phyloP scores from a whole-genome alignment of 1,140 invertebrate genomes.

The Magallana gigas region DNA sequence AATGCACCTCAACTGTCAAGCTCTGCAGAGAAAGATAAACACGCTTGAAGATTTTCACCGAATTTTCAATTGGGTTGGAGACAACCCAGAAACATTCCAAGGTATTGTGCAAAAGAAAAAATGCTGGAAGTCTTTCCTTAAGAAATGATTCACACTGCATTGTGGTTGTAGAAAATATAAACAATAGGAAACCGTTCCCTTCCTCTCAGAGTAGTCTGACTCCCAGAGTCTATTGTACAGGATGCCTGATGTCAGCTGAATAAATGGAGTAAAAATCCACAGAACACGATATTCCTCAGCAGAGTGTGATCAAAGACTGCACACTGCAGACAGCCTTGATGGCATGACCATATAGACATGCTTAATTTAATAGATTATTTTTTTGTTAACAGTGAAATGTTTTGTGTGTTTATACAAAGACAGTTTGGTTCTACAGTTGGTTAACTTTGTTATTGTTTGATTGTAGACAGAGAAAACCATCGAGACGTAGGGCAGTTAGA shows the following conservation, averaged over 20 bases:
- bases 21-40: background rate
- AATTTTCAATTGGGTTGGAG: constrained; percentile 28
- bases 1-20: background rate
- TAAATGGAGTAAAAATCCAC: background rate
- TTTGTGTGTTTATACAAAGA: background rate
- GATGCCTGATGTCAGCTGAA: background rate
- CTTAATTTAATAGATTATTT: constrained; percentile 18
- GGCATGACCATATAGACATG: constrained; percentile 8
- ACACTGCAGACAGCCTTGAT: background rate
- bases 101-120: background rate
- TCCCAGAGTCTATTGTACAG: background rate
- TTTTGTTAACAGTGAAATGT: constrained; percentile 5
- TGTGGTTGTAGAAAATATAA: background rate
- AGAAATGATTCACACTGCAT: background rate
- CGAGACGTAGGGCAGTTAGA: background rate
- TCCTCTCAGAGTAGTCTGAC: background rate
- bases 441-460: constrained; percentile 10
- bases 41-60: background rate
- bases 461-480: constrained; percentile 29
- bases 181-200: background rate
- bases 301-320: background rate
- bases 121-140: background rate
- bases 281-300: background rate
- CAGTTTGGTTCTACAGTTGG: background rate
- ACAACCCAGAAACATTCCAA: background rate